These are phyloP conservation scores for Eretmocerus hayati DNA, from an alignment of 2,888 invertebrate genomes.

Conservation along the genomic window DNA sequence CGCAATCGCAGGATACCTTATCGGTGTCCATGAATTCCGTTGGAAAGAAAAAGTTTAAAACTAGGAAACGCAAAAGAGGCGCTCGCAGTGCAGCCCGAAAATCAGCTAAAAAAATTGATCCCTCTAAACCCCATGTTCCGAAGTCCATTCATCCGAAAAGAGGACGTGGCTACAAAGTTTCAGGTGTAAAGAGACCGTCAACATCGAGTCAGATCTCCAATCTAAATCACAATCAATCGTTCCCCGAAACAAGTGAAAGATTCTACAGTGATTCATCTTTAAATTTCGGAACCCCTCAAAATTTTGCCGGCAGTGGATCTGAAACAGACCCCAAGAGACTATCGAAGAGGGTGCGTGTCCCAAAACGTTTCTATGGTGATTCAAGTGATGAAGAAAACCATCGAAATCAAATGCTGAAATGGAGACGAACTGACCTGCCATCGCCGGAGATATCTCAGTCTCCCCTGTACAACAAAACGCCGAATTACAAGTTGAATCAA, in stretches of 20 bases:
- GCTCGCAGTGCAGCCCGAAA: constrained; percentile 33
- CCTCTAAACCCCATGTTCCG: constrained; percentile 58
- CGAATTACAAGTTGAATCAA: background rate
- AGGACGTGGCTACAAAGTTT: background rate
- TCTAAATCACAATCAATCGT: background rate
- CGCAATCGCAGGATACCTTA: constrained; percentile 33
- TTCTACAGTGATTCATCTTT: background rate
- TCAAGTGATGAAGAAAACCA: constrained; percentile 76
- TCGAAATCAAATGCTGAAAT: constrained; percentile 60
- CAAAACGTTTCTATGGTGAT: constrained; percentile 82
- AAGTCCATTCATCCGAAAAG: constrained; percentile 44
- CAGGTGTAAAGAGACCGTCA: background rate
- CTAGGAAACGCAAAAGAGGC: constrained; percentile 58
- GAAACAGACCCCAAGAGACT: constrained; percentile 52
- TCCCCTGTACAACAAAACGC: background rate
- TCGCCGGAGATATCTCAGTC: constrained; percentile 4
- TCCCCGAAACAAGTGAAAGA: background rate
- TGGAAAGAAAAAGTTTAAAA: constrained; percentile 47
- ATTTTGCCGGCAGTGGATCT: constrained; percentile 15
- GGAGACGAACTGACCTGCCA: constrained; percentile 66
- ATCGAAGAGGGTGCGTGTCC: constrained; percentile 73
- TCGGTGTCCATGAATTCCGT: constrained; percentile 20
- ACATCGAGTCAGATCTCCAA: no score
- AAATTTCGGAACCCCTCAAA: background rate
- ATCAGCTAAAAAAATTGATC: constrained; percentile 46